A percentile compares a stretch with the other conserved stretches of the same genome.
These are phyloP conservation scores for Chrysaora quinquecirrha DNA, from an alignment of 30 jellyfish, hydroid and myxozoan genomes.

Conservation along the genomic window DNA sequence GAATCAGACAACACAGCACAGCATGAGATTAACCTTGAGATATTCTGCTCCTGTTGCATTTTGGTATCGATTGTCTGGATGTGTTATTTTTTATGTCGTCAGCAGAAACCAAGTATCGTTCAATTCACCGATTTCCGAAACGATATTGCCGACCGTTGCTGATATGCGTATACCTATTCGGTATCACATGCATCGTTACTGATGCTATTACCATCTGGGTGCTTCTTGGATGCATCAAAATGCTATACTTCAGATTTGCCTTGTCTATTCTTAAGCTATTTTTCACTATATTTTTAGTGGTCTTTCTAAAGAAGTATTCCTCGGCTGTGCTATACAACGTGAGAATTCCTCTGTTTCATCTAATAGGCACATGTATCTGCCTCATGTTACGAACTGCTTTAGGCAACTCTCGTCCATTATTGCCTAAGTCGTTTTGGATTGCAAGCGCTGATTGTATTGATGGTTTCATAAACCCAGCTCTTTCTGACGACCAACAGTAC, in stretches of 20 bases:
- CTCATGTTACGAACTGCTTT: conserved; percentile 65
- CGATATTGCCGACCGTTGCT: conserved; percentile 68
- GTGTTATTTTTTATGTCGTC: conserved; percentile 22
- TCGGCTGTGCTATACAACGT: conserved; percentile 39
- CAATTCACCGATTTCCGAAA: conserved; percentile 59
- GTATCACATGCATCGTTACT: conserved; percentile 62
- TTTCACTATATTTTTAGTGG: conserved; percentile 29
- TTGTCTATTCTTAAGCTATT: conserved; percentile 21
- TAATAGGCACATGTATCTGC: conserved; percentile 64
- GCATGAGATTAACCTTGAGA: conserved; percentile 39
- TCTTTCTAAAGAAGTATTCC: conserved; percentile 56
- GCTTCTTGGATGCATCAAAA: conserved; percentile 50
- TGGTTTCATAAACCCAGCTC: conserved; percentile 46
- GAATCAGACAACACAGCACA: conserved; percentile 6
- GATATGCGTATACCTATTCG: conserved; percentile 56
- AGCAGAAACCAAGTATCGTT: conserved; percentile 26
- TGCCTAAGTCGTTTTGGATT: conserved; percentile 18
- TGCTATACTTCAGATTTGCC: conserved; percentile 21
- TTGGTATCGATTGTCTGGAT: conserved; percentile 46
- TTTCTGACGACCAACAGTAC: conserved; percentile 34
- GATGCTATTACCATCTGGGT: conserved; percentile 63
- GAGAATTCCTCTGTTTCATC: conserved; percentile 28
- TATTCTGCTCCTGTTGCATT: conserved; percentile 52
- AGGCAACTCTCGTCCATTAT: conserved; percentile 48
- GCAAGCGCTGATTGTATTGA: conserved; percentile 17